Percentiles rank a stretch among this genome's conserved stretches.
Evolutionary conservation across 2,797 vertebrate species (phyloP).

Genomic region (Esox lucius): DNA sequence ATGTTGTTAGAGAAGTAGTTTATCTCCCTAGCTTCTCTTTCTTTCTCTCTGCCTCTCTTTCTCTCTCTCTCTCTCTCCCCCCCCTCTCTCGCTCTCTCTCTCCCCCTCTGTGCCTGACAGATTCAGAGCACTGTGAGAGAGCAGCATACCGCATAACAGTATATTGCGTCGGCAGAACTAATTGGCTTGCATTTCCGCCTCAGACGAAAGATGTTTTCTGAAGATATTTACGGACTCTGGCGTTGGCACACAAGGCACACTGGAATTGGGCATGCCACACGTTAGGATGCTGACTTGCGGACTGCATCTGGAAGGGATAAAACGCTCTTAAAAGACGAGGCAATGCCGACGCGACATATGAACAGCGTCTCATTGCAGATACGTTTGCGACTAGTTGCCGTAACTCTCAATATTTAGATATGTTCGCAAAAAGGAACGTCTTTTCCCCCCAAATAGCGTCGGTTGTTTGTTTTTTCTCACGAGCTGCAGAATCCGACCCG

Average conservation of each 20-base stretch:
- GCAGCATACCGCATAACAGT: constrained; percentile 29
- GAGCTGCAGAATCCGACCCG: neutral
- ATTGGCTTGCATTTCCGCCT: constrained; percentile 42
- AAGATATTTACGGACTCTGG: constrained; percentile 37
- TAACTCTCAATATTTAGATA: neutral
- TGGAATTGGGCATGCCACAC: constrained; percentile 27
- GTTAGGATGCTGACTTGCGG: neutral
- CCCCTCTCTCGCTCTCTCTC: neutral
- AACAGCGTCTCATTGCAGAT: neutral
- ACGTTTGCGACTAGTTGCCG: neutral
- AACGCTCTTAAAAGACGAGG: neutral
- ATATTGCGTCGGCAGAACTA: constrained; percentile 42
- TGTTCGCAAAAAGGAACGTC: neutral
- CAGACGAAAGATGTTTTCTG: constrained; percentile 50
- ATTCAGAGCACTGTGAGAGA: constrained; percentile 52
- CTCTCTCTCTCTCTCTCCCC: neutral
- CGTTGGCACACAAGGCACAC: constrained; percentile 24
- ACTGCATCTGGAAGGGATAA: neutral
- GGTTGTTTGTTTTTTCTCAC: neutral
- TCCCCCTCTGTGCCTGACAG: constrained; percentile 33
- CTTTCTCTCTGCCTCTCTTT: neutral
- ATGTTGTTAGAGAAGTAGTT: constrained; percentile 23
- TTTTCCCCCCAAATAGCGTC: neutral
- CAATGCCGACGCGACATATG: neutral
- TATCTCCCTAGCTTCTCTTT: neutral